Base-by-base conservation (phyloP, 1,140 invertebrate species). In the Lethrus apterus region DNA sequence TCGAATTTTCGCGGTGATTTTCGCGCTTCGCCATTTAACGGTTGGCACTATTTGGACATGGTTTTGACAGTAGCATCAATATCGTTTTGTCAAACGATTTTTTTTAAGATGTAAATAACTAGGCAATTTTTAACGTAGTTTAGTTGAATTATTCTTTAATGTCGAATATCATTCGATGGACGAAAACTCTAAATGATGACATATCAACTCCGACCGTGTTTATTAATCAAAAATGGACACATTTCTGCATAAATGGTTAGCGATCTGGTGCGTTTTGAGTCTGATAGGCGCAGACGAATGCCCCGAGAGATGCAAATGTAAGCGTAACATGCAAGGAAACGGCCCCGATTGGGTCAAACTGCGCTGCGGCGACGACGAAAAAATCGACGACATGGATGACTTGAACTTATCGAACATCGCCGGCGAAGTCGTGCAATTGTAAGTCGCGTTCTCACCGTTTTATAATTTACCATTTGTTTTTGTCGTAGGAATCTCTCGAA, bases 371-470 rank as follows among this genome's bases (percentile, higher is more conserved):
- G 69, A 59, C 36, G 33, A 19, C 11, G 49, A 60, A 58, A 51
- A 64, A 60, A 48, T 60, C 58, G 48, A 50, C 65, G 60, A 54
- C 55, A 60, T 70, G 50, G 66, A 69, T 42, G 68, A 73, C 46
- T 45, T 73, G 13, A 55, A 70, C 19, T 65, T 74, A 44, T 59
- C 65, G 14, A 68, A 69, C 40, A 62, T 73, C 51, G 59, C 65
- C 9, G 56, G 51, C 32, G 66, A 68, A 43, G 56, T 71, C 31
- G 51, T 68, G 23, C 63, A 64, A 51, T 61, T 72, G 70, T 72
- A 64, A 64, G 69, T 59, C 35, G 19, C 45, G 17, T 8, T 8
- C 10, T 10, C n/a, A 40, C 43, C 19, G 42, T 41, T 45, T 29
- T 50, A 41, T 48, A 48, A 29, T 36, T 44, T 18, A 35, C 20